Evolutionary conservation across 2,113 vertebrate species (phyloP).

Genomic region (Sapajus apella): DNA sequence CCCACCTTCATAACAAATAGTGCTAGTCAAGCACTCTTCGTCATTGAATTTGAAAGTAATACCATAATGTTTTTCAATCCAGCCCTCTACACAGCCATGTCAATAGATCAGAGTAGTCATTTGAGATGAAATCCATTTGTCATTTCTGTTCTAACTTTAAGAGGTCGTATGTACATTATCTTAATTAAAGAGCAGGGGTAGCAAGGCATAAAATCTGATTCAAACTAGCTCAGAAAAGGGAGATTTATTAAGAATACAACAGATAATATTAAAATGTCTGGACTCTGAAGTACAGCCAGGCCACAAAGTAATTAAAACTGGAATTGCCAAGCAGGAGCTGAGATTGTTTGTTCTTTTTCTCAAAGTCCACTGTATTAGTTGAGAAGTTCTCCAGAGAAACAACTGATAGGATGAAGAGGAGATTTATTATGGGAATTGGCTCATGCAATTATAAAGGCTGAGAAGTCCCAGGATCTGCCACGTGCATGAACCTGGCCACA

Average conservation of each 20-base stretch:
- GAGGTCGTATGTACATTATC: not conserved
- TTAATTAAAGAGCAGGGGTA: not conserved
- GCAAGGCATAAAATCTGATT: not conserved
- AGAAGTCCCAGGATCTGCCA: not conserved
- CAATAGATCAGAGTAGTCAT: constrained; percentile 4
- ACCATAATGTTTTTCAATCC: not conserved
- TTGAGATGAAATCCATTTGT: not conserved
- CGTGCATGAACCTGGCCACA: not conserved
- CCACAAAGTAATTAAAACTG: not conserved
- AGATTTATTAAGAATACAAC: not conserved
- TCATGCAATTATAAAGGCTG: not conserved
- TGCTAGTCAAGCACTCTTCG: constrained; percentile 12
- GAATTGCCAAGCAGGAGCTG: not conserved
- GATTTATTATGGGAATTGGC: not conserved
- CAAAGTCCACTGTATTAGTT: not conserved
- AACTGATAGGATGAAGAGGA: not conserved
- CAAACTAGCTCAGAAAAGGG: not conserved
- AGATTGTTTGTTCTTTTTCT: constrained; percentile 22
- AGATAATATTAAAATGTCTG: not conserved
- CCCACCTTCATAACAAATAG: not conserved
- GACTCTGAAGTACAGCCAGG: not conserved
- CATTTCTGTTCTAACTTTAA: not conserved
- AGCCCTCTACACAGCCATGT: not conserved
- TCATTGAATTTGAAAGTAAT: constrained; percentile 29
- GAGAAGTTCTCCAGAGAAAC: not conserved